Evolutionary conservation across 2,888 invertebrate genomes (phyloP), one percentile per base, ranked within the genome.

Genomic region (Dusona sp.): DNA sequence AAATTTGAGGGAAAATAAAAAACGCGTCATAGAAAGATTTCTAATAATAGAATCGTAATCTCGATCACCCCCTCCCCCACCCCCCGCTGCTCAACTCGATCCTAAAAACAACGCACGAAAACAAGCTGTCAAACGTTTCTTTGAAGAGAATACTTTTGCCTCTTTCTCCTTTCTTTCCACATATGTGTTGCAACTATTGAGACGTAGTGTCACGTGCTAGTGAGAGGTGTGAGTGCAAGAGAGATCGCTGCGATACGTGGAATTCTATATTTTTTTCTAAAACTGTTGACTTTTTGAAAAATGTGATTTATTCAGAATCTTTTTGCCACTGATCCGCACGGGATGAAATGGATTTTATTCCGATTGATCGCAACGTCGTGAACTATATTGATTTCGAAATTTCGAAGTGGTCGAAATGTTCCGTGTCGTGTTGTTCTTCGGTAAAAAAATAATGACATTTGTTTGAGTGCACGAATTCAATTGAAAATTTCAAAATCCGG

Each of bases 31-130:
- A 22, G 13, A 36, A 3, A 74, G 42, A 61, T 16, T 42, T 54
- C 72, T 73, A 80, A 48, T 70, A 72, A 72, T 80, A 72, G 64
- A 19, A 65, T 80, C 64, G 61, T 29, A 13, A 25, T 70, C 54
- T 72, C 79, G 70, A 54, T 68, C 67, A 19, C 16, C 13, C 36
- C 36, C 54, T 22, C 16, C 13, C 36, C 36, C 54, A 25, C 61
- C 29, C 51, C 36, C 38, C 22, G n/a, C n/a, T n/a, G n/a, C n/a
- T n/a, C n/a, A n/a, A 13, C 51, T 13, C n/a, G 25, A 25, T 9
- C 25, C 25, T 29, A 45, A 70, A 61, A 25, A 38, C 36, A 19
- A 48, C n/a, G 13, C n/a, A n/a, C 13, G 48, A 64, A 65, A 77
- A 65, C 61, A 65, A 77, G 8, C 29, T 65, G 77, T 77, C 48